These are phyloP conservation scores for Crotalus helleri DNA, from an alignment of 2,113 vertebrate species.

Conservation along the genomic window DNA sequence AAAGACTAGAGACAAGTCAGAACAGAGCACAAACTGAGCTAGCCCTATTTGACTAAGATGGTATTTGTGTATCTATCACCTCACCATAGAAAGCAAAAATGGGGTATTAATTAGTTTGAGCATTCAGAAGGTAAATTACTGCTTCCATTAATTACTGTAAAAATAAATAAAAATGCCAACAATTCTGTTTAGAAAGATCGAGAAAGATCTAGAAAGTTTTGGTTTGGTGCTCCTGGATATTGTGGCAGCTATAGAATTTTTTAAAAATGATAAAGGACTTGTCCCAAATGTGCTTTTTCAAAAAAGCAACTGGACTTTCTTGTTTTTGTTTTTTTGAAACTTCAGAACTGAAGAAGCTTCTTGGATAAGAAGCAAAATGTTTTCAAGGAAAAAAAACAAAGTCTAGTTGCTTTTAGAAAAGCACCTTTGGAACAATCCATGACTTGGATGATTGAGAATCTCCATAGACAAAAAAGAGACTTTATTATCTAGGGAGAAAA, in stretches of 20 bases:
- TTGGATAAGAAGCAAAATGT: neutral
- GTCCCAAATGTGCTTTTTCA: neutral
- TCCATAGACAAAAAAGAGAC: neutral
- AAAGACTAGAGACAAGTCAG: constrained; percentile 60
- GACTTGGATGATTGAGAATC: neutral
- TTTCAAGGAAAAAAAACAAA: neutral
- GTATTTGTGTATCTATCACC: constrained; percentile 48
- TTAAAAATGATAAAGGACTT: neutral
- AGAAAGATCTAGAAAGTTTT: neutral
- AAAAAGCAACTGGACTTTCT: neutral
- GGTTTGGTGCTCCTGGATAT: neutral
- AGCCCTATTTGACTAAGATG: constrained; percentile 53
- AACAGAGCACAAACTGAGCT: constrained; percentile 42
- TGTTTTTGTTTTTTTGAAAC: neutral
- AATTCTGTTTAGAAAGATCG: neutral
- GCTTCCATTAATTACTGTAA: constrained; percentile 9
- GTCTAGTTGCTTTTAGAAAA: neutral
- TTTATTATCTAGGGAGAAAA: neutral
- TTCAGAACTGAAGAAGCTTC: neutral
- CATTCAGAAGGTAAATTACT: constrained; percentile 40
- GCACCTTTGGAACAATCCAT: neutral
- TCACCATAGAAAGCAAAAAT: constrained; percentile 24
- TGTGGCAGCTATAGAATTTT: neutral
- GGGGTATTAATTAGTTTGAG: constrained; percentile 48
- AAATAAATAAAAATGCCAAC: neutral